These are phyloP conservation scores for Sebastes minor DNA, from an alignment of 2,797 vertebrate species.

Conservation along the genomic window DNA sequence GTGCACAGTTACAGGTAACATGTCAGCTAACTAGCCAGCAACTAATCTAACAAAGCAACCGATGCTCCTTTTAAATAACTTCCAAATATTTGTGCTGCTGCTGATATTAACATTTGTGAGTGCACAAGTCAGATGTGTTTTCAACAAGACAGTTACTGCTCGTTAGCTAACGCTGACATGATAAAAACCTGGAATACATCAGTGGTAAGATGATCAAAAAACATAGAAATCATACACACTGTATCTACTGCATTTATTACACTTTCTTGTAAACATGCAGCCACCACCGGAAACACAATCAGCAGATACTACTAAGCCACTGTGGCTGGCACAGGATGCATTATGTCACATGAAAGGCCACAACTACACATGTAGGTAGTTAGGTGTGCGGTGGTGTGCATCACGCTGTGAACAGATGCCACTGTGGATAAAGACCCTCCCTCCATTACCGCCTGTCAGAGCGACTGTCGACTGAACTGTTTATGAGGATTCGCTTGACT, in stretches of 20 bases:
- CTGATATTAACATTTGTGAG: neutral
- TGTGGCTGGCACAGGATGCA: neutral
- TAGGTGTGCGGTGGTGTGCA: conserved; percentile 59
- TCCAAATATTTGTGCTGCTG: neutral
- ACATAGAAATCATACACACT: no score
- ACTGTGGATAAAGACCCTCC: conserved; percentile 54
- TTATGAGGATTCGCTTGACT: conserved; percentile 39
- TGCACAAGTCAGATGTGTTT: neutral
- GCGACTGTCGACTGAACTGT: conserved; percentile 19
- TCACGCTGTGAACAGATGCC: conserved; percentile 61
- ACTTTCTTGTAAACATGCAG: neutral
- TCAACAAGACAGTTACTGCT: neutral
- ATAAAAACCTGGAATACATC: neutral
- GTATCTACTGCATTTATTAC: neutral
- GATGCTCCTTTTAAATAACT: neutral
- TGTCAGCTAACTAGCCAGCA: neutral
- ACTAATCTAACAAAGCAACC: neutral
- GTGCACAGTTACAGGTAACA: no score
- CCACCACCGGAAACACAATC: neutral
- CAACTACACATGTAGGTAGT: conserved; percentile 11
- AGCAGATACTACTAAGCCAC: neutral
- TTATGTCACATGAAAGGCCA: conserved; percentile 21
- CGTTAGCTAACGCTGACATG: neutral
- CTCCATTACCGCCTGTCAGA: conserved; percentile 40
- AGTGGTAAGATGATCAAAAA: neutral